These are phyloP conservation scores for Phrynosoma platyrhinos DNA, from an alignment of 2,113 vertebrate genomes.

Conservation along the genomic window DNA sequence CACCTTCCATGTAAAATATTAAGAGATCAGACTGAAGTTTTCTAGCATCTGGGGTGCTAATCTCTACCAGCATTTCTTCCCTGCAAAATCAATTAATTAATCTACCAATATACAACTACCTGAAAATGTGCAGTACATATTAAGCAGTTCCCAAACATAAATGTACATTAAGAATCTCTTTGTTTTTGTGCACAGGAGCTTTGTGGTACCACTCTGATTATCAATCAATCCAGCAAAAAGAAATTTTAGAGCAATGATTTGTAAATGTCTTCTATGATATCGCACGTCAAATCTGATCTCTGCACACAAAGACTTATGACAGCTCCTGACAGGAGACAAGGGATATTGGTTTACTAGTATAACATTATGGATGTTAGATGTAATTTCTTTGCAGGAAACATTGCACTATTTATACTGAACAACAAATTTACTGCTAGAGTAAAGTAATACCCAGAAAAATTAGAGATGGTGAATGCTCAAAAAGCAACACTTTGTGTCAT, in stretches of 20 bases:
- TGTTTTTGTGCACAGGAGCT: constrained; percentile 11
- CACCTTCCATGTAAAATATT: neutral
- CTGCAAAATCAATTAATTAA: neutral
- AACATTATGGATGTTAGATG: constrained; percentile 62
- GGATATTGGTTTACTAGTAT: constrained; percentile 59
- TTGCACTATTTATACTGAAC: constrained; percentile 58
- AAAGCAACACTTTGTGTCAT: constrained; percentile 26
- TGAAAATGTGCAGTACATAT: neutral
- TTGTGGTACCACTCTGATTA: constrained; percentile 38
- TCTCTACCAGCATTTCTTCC: neutral
- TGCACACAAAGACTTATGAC: constrained; percentile 60
- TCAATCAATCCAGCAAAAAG: constrained; percentile 37
- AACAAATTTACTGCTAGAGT: constrained; percentile 58
- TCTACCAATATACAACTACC: neutral
- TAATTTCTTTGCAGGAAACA: constrained; percentile 69
- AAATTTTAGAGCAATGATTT: constrained; percentile 60
- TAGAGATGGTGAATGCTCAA: constrained; percentile 55
- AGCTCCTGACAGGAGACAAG: constrained; percentile 48
- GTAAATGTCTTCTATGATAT: constrained; percentile 33
- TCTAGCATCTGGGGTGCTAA: neutral
- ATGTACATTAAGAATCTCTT: constrained; percentile 41
- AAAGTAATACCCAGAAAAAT: constrained; percentile 53
- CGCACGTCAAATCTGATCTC: constrained; percentile 52
- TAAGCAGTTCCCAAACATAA: constrained; percentile 44
- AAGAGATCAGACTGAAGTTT: neutral